Evolutionary conservation across 2,888 invertebrate genomes (phyloP), one percentile per base, ranked within the genome.

Genomic region (Drosophila mimica): DNA sequence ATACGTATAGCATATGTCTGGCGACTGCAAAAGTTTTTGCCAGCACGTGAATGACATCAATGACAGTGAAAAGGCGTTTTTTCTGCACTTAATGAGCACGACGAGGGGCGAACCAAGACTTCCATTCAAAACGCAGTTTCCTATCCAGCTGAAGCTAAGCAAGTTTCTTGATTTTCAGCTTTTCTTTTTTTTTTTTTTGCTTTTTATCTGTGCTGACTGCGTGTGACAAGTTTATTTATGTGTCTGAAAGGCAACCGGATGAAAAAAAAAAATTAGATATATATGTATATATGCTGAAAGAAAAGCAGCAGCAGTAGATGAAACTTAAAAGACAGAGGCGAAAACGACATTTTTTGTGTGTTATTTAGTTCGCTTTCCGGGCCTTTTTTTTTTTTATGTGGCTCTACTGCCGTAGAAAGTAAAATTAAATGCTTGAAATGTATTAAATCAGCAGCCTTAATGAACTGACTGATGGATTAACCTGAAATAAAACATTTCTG

Each of bases 11-110:
- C 63, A 66, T 63, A 69, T 58, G 79, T 73, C 76, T 73, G 76
- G 62, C 65, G 38, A 63, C 51, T 54, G 65, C 63, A 46, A 68
- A 65, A 56, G 77, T 80, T 80, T 79, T 54, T 80, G 68, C 63
- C 76, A 86, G 79, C 83, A 87, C 85, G 87, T 84, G 85, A 85
- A 85, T 84, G 87, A 87, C 85, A 85, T 87, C 85, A 85, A 87
- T 85, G 85, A 85, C 85, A 85, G 85, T 85, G 87, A 85, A 85
- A 85, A 85, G 85, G 87, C 85, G 85, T 85, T 85, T 85, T 46
- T 85, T 85, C 85, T 85, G 87, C 85, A 83, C 85, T 85, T 85
- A 85, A 85, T 85, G 85, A 85, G 85, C 83, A 79, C 67, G 67
- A 73, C 69, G 58, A 53, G 46, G 46, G 65, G 65, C 46, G 60